Evolutionary conservation across 2,797 vertebrate genomes (phyloP).

Genomic region (Emys orbicularis): DNA sequence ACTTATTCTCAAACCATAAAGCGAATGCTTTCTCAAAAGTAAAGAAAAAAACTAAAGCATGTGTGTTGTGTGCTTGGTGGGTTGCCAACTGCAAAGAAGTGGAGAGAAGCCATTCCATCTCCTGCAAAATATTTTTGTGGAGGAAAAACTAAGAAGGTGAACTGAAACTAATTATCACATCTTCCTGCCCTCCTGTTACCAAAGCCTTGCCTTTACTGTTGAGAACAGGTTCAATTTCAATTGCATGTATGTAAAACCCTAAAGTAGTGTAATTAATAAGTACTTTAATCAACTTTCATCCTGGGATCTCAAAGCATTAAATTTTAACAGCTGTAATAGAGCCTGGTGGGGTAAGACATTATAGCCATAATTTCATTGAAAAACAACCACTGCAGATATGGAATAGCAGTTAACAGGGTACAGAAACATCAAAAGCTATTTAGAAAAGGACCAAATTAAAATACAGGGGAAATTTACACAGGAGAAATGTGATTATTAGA

Average conservation of each 20-base stretch:
- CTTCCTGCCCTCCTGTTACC: background rate
- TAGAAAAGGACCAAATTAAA: background rate
- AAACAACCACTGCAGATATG: background rate
- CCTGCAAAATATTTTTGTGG: background rate
- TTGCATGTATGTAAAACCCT: background rate
- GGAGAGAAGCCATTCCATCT: background rate
- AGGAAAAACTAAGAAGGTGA: background rate
- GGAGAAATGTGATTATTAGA: fast-evolving
- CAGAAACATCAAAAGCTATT: background rate
- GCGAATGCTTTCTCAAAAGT: background rate
- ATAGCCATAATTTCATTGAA: background rate
- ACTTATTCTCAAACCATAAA: background rate
- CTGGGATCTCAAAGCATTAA: background rate
- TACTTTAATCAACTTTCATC: background rate
- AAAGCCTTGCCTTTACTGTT: background rate
- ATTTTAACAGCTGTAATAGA: background rate
- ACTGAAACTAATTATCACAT: background rate
- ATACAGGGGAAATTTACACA: background rate
- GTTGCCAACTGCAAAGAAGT: background rate
- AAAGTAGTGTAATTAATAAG: background rate
- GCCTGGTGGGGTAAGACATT: background rate
- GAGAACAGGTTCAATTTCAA: background rate
- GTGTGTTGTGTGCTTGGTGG: background rate
- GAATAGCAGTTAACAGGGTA: background rate
- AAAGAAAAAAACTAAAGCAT: background rate